Evolutionary conservation across 1,140 invertebrate genomes (phyloP).

Genomic region (Laupala kohalensis): DNA sequence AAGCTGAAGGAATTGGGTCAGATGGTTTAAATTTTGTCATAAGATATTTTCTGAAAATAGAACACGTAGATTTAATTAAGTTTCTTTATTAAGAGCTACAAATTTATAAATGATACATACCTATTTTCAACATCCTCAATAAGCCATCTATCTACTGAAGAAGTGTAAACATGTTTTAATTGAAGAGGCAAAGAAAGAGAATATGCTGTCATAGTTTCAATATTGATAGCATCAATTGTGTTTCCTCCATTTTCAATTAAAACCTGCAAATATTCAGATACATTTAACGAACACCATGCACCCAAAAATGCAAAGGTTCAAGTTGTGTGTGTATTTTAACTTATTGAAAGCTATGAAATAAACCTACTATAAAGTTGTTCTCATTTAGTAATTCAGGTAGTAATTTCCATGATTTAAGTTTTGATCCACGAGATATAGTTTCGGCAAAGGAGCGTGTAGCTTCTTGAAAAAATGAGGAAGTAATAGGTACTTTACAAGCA

Average conservation of each 20-base stretch:
- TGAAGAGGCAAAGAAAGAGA: constrained; percentile 27
- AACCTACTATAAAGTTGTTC: constrained; percentile 6
- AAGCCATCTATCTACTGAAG: constrained; percentile 28
- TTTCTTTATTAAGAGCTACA: neutral
- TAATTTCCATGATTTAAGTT: constrained; percentile 1
- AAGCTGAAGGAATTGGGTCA: constrained; percentile 25
- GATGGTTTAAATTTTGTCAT: constrained; percentile 22
- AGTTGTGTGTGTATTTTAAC: too few species aligned
- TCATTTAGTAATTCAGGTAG: neutral
- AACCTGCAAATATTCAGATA: constrained; percentile 11
- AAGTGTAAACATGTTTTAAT: constrained; percentile 25
- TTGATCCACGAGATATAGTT: neutral
- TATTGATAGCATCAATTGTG: constrained; percentile 29
- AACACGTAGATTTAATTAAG: neutral
- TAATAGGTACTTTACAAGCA: constrained; percentile 22
- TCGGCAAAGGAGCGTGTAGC: constrained; percentile 25
- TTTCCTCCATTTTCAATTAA: constrained; percentile 22
- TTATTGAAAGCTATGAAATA: neutral
- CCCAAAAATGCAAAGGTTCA: neutral
- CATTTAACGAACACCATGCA: neutral
- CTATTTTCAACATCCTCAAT: constrained; percentile 22
- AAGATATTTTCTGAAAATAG: constrained; percentile 22
- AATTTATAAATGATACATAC: neutral
- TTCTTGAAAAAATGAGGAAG: constrained; percentile 25
- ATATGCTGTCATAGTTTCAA: constrained; percentile 24